Evolutionary conservation across 2,113 vertebrate species (phyloP), one percentile per base, ranked within the genome.

Genomic region (Salvelinus alpinus): DNA sequence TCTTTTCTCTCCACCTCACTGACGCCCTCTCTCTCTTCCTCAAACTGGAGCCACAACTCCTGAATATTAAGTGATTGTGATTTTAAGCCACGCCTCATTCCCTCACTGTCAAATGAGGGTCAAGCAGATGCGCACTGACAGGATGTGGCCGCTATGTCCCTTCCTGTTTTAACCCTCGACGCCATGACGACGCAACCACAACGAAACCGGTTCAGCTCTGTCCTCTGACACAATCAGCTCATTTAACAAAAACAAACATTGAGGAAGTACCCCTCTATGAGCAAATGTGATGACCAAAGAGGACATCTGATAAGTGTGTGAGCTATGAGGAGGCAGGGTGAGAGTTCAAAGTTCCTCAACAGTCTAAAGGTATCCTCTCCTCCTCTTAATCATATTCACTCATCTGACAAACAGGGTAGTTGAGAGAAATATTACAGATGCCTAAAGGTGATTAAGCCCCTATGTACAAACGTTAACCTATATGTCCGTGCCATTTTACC

Each of bases 121-220:
- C 22, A 9, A 60, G 3, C 9, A 73, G 16, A 7, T 24, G 27
- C 27, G 62, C 38, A 47, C 11, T 11, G 74, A 16, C 64, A 27
- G 59, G 22, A 78, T 34, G 47, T 73, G 74, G 65, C 27, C 1
- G 0, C 7, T 31, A 72, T 64, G 48, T 16, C 14, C 69, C 64
- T 73, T 84, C 77, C 77, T 78, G 69, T 81, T 87, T 78, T 20
- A 29, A 54, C 14, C 20, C 38, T 76, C 76, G 12, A 82, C 80
- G 75, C 11, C 9, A 2, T 5, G 64, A 22, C 14, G 3, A 11
- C n/a, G 80, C 76, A 84, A 84, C 81, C 82, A 82, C 44, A 12
- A 44, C 65, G 1, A 75, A 73, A 68, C 51, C 86, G 72, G 59
- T 74, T 76, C 67, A 76, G 73, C 44, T 71, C 72, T 75, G 71